Evolutionary conservation across 2,113 vertebrate species (phyloP), one percentile per base, ranked within the genome.

Genomic region (Elanus axillaris): DNA sequence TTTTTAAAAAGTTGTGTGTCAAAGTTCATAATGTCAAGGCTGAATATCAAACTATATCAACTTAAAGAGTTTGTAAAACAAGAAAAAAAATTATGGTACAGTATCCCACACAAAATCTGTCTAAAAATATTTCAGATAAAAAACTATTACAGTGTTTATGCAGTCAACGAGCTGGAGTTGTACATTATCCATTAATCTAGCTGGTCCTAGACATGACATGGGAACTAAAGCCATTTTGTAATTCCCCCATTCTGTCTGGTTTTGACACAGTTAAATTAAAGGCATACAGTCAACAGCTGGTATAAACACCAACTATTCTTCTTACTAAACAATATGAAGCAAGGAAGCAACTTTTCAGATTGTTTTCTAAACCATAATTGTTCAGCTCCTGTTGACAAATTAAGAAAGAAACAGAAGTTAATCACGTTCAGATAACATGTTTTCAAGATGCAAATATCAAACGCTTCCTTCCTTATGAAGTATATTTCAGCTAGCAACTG

Each of bases 351-450:
- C 69, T 94, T 96, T 82, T 93, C 59, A 88, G 81, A 89, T 94
- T 95, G 79, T 86, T 97, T 97, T 96, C 85, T 86, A 88, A 96
- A 38, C 40, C 64, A 32, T 73, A 91, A 91, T 90, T 91, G 43
- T 90, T 95, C 40, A 91, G 16, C 47, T 97, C 73, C 36, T 87
- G 47, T 92, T 95, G 93, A 96, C 68, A 98, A 97, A 96, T 95
- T 94, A 97, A 96, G 67, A 94, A 81, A 75, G 43, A 97, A 97
- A 81, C 52, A 98, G 76, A 97, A 71, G 47, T 59, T 80, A 88
- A 96, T 90, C 48, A 88, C 45, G 81, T 93, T 93, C 53, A 97
- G 94, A 97, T 93, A 92, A 82, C 66, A 93, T 20, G 5, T 90
- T 76, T 93, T 48, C 16, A 91, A 77, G 27, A 78, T 86, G 64